Evolutionary conservation across 2,113 vertebrate genomes (phyloP).

Genomic region (Archocentrus centrarchus): DNA sequence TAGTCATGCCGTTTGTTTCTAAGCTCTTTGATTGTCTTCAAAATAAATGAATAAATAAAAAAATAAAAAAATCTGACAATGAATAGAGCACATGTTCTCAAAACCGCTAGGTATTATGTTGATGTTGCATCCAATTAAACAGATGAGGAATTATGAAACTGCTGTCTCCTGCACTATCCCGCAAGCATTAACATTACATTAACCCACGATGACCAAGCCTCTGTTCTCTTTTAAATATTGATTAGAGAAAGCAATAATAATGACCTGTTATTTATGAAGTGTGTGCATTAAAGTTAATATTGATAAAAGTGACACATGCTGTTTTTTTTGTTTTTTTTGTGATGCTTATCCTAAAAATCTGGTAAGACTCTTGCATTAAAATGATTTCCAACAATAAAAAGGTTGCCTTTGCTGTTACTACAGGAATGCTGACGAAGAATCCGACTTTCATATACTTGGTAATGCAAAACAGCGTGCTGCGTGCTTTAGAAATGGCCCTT

Average conservation of each 20-base stretch:
- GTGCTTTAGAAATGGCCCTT: too few relatives aligned
- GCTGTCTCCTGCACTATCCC: constrained; percentile 67
- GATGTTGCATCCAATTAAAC: constrained; percentile 57
- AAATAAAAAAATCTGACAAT: constrained; percentile 13
- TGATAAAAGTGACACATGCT: constrained; percentile 40
- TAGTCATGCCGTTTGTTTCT: constrained; percentile 45
- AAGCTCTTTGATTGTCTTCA: constrained; percentile 47
- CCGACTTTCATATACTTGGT: background rate
- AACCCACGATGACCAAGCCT: constrained; percentile 58
- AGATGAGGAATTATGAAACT: constrained; percentile 46
- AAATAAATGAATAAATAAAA: background rate
- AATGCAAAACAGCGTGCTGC: background rate
- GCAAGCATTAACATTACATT: constrained; percentile 59
- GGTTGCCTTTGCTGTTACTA: background rate
- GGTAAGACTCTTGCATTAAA: background rate
- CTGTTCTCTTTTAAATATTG: constrained; percentile 62
- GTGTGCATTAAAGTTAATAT: constrained; percentile 73
- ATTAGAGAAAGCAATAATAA: constrained; percentile 76
- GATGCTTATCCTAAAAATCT: background rate
- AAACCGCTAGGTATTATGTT: constrained; percentile 60
- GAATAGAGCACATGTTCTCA: constrained; percentile 43
- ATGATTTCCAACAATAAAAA: background rate
- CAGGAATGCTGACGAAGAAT: background rate
- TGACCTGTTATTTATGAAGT: constrained; percentile 71
- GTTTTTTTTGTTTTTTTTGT: background rate